These are phyloP conservation scores for Trinorchestia longiramus DNA, from an alignment of 1,140 invertebrate genomes.

Conservation along the genomic window DNA sequence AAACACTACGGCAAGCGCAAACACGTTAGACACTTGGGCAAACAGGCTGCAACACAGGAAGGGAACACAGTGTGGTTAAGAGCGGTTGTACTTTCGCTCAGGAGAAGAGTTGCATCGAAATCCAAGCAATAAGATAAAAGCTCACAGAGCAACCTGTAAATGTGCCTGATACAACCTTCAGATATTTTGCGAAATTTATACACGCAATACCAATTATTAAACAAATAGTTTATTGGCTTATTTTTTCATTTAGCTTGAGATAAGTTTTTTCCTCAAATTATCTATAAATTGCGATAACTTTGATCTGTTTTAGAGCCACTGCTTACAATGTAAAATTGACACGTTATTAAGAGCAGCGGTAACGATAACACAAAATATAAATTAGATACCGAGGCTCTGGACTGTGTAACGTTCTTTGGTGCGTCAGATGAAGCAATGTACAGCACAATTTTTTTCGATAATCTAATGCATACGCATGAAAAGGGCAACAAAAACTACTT, in stretches of 20 bases:
- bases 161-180: not conserved
- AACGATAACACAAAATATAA: not conserved
- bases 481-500: not conserved
- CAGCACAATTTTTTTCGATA: not conserved
- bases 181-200: not conserved
- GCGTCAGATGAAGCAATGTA: not conserved
- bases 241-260: not conserved
- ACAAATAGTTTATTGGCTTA: not conserved
- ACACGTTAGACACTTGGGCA: conserved; percentile 70
- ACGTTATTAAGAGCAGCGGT: not conserved
- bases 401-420: not conserved
- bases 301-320: not conserved
- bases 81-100: not conserved
- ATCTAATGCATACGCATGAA: not conserved
- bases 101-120: not conserved
- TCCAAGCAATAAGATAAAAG: not conserved
- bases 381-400: not conserved
- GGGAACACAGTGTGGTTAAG: not conserved
- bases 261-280: not conserved
- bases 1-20: conserved; percentile 73
- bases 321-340: not conserved
- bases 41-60: conserved; percentile 67
- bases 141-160: not conserved
- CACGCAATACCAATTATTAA: not conserved
- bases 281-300: not conserved